Evolutionary conservation across 2,113 vertebrate species (phyloP), one percentile per base, ranked within the genome.

Genomic region (Solea solea): DNA sequence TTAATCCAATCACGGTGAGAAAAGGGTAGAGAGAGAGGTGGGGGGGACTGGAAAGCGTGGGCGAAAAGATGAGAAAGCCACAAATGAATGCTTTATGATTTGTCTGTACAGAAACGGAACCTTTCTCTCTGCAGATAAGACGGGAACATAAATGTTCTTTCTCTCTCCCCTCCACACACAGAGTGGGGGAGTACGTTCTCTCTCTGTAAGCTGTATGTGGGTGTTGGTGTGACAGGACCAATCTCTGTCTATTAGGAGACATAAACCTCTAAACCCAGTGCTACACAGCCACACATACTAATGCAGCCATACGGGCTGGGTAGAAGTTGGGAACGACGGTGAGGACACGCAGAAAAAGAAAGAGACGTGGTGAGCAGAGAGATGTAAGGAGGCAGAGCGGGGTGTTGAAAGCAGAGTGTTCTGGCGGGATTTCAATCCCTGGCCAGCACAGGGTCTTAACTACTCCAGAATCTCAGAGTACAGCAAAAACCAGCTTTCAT

Each of bases 181-280:
- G 68, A 86, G 64, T 12, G 12, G 44, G 78, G 71, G 73, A 81
- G 69, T 69, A 21, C 44, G 8, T 62, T 78, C 72, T 69, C 70
- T 71, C 51, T 66, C 64, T 70, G 63, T 79, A 88, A 90, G 83
- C 86, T 88, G 76, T 76, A 88, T 76, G 88, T 86, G 88, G 82
- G 80, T 86, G 86, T 87, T 76, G 80, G 78, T 88, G 90, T 86
- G 87, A 91, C 90, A 90, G 88, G 78, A 90, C 89, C 90, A 90
- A 92, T 89, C 85, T 92, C 81, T 77, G 81, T 85, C 88, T 90
- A 92, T 91, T 91, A 91, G 81, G 84, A 89, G 89, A 92, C 88
- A 90, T 90, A 89, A 90, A 87, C 86, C 89, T 87, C 89, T 90
- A 87, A 90, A 91, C 88, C 82, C 81, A 15, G 64, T 78, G 89